phyloP scores from a whole-genome alignment of 2,113 vertebrate genomes.

The Leuciscus idus region DNA sequence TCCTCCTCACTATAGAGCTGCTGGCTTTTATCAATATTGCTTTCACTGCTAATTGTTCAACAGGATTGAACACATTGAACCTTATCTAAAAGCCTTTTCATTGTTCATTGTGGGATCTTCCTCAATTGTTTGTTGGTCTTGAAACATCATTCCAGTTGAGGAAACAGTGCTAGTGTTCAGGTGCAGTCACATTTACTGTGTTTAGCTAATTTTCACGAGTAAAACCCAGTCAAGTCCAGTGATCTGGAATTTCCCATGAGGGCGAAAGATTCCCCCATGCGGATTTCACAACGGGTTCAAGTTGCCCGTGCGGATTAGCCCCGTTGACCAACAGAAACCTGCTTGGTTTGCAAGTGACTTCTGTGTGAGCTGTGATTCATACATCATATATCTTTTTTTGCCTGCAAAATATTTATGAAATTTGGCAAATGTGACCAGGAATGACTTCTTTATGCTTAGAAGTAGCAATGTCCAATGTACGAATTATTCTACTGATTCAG shows the following conservation, averaged over 20 bases:
- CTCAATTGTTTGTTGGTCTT: not conserved
- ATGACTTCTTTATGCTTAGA: not conserved
- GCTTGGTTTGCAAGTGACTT: not conserved
- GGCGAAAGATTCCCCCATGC: not conserved
- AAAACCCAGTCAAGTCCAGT: not conserved
- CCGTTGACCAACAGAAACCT: not conserved
- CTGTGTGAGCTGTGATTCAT: not conserved
- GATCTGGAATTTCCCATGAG: not conserved
- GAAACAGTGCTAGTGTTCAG: not conserved
- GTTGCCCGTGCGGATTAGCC: not conserved
- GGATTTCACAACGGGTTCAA: not conserved
- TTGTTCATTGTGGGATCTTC: not conserved
- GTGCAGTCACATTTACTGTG: not conserved
- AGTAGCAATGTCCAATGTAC: not conserved
- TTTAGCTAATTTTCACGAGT: not conserved
- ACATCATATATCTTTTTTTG: not conserved
- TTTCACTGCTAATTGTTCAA: slow-evolving; percentile 32
- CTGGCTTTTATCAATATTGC: slow-evolving; percentile 28
- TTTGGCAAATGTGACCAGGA: not conserved
- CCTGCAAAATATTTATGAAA: not conserved
- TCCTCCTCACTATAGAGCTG: slow-evolving; percentile 38
- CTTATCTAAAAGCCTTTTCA: not conserved
- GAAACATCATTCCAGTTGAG: not conserved
- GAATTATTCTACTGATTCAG: not conserved
- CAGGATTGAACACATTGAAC: slow-evolving; percentile 28